These are phyloP conservation scores for Nasonovia ribisnigri DNA, from an alignment of 2,888 invertebrate genomes.

Conservation along the genomic window DNA sequence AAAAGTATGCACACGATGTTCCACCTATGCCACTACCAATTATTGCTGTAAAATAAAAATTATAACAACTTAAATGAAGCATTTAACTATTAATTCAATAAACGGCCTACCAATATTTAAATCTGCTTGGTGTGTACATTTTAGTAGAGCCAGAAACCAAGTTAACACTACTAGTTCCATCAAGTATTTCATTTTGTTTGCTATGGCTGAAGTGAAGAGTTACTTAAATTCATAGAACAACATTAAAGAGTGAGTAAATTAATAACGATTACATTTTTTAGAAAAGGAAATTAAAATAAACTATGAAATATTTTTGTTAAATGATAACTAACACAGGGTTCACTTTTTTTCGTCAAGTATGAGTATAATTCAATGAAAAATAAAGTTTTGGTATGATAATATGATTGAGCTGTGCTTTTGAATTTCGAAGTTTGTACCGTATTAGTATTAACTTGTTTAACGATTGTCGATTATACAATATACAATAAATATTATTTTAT, in stretches of 20 bases:
- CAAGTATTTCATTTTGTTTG: conserved; percentile 19
- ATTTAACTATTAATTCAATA: background rate
- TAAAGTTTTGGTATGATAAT: too few species aligned
- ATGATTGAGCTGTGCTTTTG: background rate
- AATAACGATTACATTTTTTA: background rate
- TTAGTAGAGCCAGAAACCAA: background rate
- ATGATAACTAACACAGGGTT: background rate
- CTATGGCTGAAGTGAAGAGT: background rate
- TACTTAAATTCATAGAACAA: background rate
- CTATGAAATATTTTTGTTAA: background rate
- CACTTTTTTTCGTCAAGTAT: background rate
- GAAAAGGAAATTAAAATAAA: background rate
- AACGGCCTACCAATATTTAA: conserved; percentile 42
- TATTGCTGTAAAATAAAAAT: conserved; percentile 71
- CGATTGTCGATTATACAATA: background rate
- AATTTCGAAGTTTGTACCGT: background rate
- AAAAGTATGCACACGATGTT: conserved; percentile 74
- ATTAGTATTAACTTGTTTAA: background rate
- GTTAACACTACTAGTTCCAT: background rate
- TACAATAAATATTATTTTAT: too few species aligned
- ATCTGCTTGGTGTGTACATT: conserved; percentile 4
- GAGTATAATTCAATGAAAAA: too few species aligned
- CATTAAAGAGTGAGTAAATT: background rate
- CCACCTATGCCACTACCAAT: conserved; percentile 78
- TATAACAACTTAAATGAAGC: background rate